A percentile compares a stretch with the other conserved stretches of the same genome.
phyloP scores from a whole-genome alignment of 2,797 vertebrate genomes.

The Psittacula echo region DNA sequence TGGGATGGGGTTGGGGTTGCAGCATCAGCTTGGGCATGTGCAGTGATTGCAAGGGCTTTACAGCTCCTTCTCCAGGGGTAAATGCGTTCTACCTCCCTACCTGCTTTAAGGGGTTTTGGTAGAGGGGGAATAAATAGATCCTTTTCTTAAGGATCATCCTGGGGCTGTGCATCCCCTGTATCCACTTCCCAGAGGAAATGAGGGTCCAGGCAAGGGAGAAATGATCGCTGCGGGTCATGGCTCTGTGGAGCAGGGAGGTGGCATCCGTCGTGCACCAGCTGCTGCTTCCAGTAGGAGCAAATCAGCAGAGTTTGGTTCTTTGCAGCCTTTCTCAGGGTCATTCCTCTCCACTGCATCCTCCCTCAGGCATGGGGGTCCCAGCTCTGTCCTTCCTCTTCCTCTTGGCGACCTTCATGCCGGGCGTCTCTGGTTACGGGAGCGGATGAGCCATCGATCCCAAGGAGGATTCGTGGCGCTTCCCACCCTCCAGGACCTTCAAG shows the following conservation, averaged over 20 bases:
- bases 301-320: background rate
- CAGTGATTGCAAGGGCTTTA: background rate
- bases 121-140: background rate
- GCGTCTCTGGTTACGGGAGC: background rate
- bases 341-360: background rate
- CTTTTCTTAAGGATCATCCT: background rate
- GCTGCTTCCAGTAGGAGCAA: background rate
- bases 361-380: background rate
- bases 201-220: background rate
- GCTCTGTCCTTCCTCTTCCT: background rate
- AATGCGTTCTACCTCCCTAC: background rate
- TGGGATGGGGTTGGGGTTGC: accelerated
- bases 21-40: accelerated
- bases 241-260: background rate
- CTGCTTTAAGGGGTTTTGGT: background rate
- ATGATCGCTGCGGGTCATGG: accelerated
- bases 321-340: accelerated
- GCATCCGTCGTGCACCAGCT: accelerated
- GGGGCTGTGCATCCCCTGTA: background rate
- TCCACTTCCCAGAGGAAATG: background rate
- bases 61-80: background rate
- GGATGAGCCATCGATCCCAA: background rate
- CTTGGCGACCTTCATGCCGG: background rate
- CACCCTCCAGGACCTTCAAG: background rate
- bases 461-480: background rate